Conservation (phyloP, 2,888 invertebrate species). For the Megalurothrips usitatus region DNA sequence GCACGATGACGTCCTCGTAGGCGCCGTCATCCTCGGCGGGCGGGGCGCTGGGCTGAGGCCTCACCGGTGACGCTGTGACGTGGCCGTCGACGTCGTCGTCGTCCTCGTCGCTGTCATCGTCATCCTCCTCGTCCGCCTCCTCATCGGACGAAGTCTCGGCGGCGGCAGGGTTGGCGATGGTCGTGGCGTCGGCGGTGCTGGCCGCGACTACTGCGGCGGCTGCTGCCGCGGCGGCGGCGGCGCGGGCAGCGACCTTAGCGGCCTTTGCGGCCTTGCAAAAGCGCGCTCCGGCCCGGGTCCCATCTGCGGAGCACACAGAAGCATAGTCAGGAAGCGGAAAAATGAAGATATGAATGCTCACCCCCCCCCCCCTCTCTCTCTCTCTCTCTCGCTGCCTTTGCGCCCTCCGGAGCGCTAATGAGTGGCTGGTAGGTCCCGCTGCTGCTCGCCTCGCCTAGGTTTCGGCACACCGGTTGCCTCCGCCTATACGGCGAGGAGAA, state of each 20-base stretch:
- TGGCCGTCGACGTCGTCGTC: constrained; percentile 43
- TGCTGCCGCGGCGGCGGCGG: constrained; percentile 39
- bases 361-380: constrained; percentile 30
- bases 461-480: not conserved
- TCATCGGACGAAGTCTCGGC: constrained; percentile 55
- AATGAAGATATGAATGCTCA: too few relatives aligned
- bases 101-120: constrained; percentile 44
- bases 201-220: constrained; percentile 32
- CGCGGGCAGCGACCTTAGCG: constrained; percentile 28
- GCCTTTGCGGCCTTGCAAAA: constrained; percentile 28
- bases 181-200: constrained; percentile 31
- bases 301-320: too few relatives aligned
- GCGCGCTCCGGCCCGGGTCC: constrained; percentile 31
- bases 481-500: not conserved
- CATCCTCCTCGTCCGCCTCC: constrained; percentile 52
- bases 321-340: too few relatives aligned
- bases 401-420: constrained; percentile 8
- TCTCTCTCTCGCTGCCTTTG: constrained; percentile 25
- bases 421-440: not conserved
- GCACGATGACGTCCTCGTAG: constrained; percentile 29
- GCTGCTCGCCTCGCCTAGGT: not conserved
- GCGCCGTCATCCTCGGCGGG: constrained; percentile 33
- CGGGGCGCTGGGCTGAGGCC: constrained; percentile 47
- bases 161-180: constrained; percentile 52
- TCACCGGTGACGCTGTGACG: constrained; percentile 52